Evolutionary conservation across 2,113 vertebrate species (phyloP).

Genomic region (Pantherophis guttatus): DNA sequence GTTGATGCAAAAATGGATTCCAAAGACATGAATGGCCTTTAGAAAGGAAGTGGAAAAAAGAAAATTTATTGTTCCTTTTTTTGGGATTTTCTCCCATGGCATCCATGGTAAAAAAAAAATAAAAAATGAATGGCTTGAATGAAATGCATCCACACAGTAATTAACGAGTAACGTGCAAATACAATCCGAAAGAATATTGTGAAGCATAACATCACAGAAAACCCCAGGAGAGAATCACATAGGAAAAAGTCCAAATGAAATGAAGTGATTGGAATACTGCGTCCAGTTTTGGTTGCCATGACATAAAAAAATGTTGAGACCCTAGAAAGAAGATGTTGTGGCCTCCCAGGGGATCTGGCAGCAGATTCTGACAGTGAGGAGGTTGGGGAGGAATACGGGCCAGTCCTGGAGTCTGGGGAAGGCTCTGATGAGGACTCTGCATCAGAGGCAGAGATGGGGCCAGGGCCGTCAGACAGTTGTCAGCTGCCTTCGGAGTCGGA

Average conservation of each 20-base stretch:
- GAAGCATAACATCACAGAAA: not conserved
- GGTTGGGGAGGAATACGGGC: too few relatives aligned
- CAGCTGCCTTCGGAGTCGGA: too few relatives aligned
- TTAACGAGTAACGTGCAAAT: not conserved
- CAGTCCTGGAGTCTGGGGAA: too few relatives aligned
- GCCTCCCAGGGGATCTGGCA: too few relatives aligned
- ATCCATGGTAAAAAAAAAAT: not conserved
- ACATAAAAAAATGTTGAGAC: not conserved
- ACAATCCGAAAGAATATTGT: not conserved
- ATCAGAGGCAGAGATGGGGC: too few relatives aligned
- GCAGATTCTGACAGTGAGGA: too few relatives aligned
- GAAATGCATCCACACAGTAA: not conserved
- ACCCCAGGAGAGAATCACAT: not conserved
- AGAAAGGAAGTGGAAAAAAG: not conserved
- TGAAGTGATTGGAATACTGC: not conserved
- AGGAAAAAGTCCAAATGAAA: not conserved
- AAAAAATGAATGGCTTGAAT: not conserved
- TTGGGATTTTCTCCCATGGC: not conserved
- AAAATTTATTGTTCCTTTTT: not conserved
- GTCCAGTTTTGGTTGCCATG: not conserved
- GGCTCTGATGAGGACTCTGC: too few relatives aligned
- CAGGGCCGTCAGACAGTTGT: too few relatives aligned
- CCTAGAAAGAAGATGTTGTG: not conserved
- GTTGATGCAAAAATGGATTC: not conserved
- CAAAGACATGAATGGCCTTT: not conserved